Evolutionary conservation across 2,113 vertebrate genomes (phyloP).

Genomic region (Malurus melanocephalus): DNA sequence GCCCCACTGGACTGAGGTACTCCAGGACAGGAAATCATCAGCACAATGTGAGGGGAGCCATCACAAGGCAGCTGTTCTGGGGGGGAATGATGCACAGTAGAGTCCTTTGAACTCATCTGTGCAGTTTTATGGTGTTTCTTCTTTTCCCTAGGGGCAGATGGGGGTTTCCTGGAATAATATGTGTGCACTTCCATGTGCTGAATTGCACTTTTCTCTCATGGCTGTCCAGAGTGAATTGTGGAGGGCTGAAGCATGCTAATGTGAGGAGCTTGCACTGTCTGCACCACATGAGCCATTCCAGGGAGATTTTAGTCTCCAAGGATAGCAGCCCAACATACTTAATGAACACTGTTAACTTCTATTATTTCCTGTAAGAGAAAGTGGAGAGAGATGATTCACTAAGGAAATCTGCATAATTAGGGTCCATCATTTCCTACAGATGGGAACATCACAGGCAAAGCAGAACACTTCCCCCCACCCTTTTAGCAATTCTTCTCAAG

Average conservation of each 20-base stretch:
- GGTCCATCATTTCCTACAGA: slow-evolving; percentile 52
- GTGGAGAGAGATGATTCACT: slow-evolving; percentile 33
- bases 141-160: neutral
- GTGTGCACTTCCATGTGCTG: neutral
- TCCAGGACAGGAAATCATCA: neutral
- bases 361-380: slow-evolving; percentile 49
- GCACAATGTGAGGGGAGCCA: neutral
- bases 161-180: neutral
- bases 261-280: neutral
- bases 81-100: neutral
- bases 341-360: slow-evolving; percentile 38
- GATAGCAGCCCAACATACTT: slow-evolving; percentile 20
- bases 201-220: neutral
- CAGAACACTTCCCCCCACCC: neutral
- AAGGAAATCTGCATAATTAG: slow-evolving; percentile 58
- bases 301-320: slow-evolving; percentile 24
- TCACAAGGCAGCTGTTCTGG: neutral
- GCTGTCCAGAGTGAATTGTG: neutral
- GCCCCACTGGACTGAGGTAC: neutral
- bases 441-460: slow-evolving; percentile 35
- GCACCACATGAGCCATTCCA: rapidly evolving
- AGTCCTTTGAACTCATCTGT: neutral
- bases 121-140: neutral
- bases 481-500: slow-evolving; percentile 47
- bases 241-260: neutral